Evolutionary conservation across 2,888 invertebrate genomes (phyloP), one percentile per base, ranked within the genome.

Genomic region (Biston stratarius): DNA sequence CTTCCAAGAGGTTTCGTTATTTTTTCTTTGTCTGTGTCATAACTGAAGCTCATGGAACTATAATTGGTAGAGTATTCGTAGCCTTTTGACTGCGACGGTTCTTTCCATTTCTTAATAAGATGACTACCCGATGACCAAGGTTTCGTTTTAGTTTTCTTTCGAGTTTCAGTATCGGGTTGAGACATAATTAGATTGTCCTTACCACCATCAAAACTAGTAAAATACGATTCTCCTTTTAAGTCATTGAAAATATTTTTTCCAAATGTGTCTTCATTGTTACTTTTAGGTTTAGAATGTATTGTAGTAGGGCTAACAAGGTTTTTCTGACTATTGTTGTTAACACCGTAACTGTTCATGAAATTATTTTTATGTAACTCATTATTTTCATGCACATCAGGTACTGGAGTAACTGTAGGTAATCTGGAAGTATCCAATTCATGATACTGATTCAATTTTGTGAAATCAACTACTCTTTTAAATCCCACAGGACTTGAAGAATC

Each of bases 381-480:
- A 12, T 79, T 72, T 57, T 79, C 79, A 70, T 81, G 82, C 12
- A 65, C 52, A 73, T 61, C 76, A 64, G 61, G 83, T 79, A 72
- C 84, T 82, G 34, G 77, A 71, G 82, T 80, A 44, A 74, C 76
- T 24, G 77, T 76, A 12, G 82, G 76, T 67, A 84, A 82, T 70
- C 87, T 87, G 69, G 88, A 87, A 3, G 86, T 80, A 61, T 89
- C 89, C 45, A 83, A 56, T 65, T 80, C 83, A 42, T 83, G 77
- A 61, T 80, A 83, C 59, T 84, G 85, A 57, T 86, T 87, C 12
- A 83, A 72, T 67, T 89, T 89, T 1, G 91, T 91, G 70, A 91
- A 94, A 77, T 93, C 93, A 6, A 92, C 81, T 1, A 91, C 86
- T 81, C 86, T 88, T 11, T 85, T 89, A 78, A 87, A 92, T 70